Percentiles rank a stretch among this genome's conserved stretches.
phyloP scores from a whole-genome alignment of 2,888 invertebrate species.

The Diaphora mendica region DNA sequence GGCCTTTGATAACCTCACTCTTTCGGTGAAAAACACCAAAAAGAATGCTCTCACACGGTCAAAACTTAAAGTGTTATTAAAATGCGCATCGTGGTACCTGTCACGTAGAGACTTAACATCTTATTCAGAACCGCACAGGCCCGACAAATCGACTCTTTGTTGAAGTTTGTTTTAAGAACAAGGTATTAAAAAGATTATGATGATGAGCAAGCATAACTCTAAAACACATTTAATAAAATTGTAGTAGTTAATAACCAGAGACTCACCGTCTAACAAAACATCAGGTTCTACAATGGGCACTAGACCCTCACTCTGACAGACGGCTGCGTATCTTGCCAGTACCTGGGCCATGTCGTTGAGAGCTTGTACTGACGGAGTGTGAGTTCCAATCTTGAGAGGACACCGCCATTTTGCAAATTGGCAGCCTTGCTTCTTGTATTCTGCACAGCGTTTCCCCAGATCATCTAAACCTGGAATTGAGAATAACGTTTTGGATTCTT shows the following conservation, averaged over 20 bases:
- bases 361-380: conserved; percentile 94
- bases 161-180: no score
- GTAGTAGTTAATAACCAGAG: not conserved
- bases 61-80: not conserved
- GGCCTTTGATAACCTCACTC: no score
- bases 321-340: conserved; percentile 96
- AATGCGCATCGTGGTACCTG: not conserved
- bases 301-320: conserved; percentile 96
- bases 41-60: no score
- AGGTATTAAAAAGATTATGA: no score
- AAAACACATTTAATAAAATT: not conserved
- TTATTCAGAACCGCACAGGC: not conserved
- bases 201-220: no score
- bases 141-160: no score
- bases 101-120: not conserved
- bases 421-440: conserved; percentile 98
- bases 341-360: conserved; percentile 97
- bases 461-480: conserved; percentile 91
- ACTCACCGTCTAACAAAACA: conserved; percentile 95
- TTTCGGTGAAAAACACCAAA: no score
- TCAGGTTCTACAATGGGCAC: conserved; percentile 99
- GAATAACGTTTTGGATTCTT: not conserved
- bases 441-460: conserved; percentile 94
- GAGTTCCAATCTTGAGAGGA: conserved; percentile 94
- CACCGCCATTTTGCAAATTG: conserved; percentile 99